These are phyloP conservation scores for Prosopocoilus inquinatus DNA, from an alignment of 2,888 invertebrate genomes.

Conservation along the genomic window DNA sequence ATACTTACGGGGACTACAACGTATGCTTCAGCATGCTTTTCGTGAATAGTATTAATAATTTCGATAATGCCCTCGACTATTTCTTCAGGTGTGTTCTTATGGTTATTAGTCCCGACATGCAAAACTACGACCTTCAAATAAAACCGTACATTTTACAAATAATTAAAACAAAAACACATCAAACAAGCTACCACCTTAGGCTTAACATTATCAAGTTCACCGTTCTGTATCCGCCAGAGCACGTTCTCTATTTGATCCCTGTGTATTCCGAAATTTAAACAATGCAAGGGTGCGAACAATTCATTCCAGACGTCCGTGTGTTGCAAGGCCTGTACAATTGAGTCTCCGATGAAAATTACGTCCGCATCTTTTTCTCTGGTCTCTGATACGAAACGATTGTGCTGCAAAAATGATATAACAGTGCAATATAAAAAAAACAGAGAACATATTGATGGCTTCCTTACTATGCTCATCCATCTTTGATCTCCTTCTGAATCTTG, in stretches of 20 bases:
- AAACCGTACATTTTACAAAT: constrained; percentile 12
- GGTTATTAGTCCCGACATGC: constrained; percentile 87
- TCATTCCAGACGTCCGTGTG: constrained; percentile 87
- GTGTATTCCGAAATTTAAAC: constrained; percentile 87
- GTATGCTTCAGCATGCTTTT: constrained; percentile 76
- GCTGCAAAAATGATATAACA: constrained; percentile 56
- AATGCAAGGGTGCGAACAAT: constrained; percentile 87
- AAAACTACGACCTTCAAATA: constrained; percentile 74
- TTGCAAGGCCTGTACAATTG: constrained; percentile 77
- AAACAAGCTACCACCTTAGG: constrained; percentile 66
- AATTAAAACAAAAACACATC: constrained; percentile 1
- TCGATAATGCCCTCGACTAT: constrained; percentile 78
- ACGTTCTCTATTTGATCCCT: constrained; percentile 87
- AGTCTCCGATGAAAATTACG: constrained; percentile 89
- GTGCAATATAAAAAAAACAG: background rate
- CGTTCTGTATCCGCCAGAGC: constrained; percentile 86
- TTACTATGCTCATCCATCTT: constrained; percentile 79
- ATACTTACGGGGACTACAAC: constrained; percentile 80
- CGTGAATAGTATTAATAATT: constrained; percentile 70
- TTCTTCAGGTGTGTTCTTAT: constrained; percentile 75
- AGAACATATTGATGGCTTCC: background rate
- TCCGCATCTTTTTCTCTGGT: constrained; percentile 89
- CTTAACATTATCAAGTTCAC: constrained; percentile 83
- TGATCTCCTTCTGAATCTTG: constrained; percentile 81
- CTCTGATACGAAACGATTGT: constrained; percentile 80